Evolutionary conservation across 2,888 invertebrate species (phyloP).

Genomic region (Drosophila anomalata): DNA sequence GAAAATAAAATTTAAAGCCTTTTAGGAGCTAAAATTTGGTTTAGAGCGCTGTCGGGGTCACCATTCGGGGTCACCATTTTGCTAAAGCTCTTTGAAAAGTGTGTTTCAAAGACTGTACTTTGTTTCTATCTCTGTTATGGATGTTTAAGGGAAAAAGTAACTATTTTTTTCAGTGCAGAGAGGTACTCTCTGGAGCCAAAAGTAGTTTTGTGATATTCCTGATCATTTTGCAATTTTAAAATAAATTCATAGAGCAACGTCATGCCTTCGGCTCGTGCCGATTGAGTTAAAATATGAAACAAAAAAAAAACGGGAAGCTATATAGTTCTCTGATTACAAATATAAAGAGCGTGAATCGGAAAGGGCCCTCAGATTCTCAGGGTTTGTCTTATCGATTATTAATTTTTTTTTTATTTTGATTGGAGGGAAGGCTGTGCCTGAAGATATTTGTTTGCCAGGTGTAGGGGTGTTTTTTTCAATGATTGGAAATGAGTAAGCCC

Average conservation of each 20-base stretch:
- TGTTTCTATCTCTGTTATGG: not conserved
- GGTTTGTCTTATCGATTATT: constrained; percentile 1
- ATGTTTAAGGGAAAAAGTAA: not conserved
- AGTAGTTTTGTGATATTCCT: not conserved
- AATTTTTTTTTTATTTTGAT: not conserved
- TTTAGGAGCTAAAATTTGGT: not conserved
- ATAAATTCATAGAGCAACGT: not conserved
- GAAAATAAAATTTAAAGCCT: not conserved
- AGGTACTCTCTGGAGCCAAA: not conserved
- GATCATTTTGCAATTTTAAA: not conserved
- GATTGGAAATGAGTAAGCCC: constrained; percentile 15
- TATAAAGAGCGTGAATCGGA: not conserved
- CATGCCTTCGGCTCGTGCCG: constrained; percentile 1
- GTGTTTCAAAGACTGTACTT: not conserved
- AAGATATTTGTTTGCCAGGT: not conserved
- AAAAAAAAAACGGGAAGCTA: not conserved
- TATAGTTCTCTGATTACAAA: not conserved
- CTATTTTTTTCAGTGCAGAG: not conserved
- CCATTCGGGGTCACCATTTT: too few relatives aligned
- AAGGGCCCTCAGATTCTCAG: not conserved
- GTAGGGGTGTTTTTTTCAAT: not conserved
- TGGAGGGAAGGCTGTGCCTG: not conserved
- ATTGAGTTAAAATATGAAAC: not conserved
- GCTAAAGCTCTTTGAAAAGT: not conserved
- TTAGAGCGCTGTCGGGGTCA: too few relatives aligned